These are phyloP conservation scores for Ondatra zibethicus DNA, from an alignment of 2,113 vertebrate genomes.

Conservation along the genomic window DNA sequence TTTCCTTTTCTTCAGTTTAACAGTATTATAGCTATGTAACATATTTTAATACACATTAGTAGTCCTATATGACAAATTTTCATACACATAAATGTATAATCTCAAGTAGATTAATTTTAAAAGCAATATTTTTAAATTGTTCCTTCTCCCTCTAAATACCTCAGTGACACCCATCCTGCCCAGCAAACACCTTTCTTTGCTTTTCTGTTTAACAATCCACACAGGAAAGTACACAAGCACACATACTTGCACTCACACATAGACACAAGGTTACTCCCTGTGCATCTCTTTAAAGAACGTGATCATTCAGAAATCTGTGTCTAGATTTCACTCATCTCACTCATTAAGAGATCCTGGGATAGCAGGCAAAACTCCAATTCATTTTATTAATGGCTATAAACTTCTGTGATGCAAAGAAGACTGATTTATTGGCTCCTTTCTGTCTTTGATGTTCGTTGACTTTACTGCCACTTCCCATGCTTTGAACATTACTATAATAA, in stretches of 20 bases:
- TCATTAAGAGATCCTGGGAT: not conserved
- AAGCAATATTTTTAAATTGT: not conserved
- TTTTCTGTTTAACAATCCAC: not conserved
- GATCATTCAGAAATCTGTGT: not conserved
- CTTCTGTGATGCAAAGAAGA: not conserved
- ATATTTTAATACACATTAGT: not conserved
- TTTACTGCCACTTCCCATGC: not conserved
- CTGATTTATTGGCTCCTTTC: not conserved
- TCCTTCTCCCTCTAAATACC: not conserved
- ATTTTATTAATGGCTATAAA: not conserved
- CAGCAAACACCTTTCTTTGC: not conserved
- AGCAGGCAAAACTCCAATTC: not conserved
- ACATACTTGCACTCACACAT: not conserved
- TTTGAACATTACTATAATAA: not conserved
- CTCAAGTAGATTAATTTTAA: not conserved
- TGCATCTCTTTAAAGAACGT: not conserved
- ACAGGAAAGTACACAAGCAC: not conserved
- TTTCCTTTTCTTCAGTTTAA: not conserved
- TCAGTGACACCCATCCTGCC: not conserved
- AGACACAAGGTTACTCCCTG: not conserved
- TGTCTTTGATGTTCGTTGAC: not conserved
- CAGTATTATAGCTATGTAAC: not conserved
- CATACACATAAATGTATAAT: not conserved
- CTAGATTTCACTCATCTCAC: not conserved
- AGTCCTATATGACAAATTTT: not conserved